Evolutionary conservation across 2,888 invertebrate genomes (phyloP).

Genomic region (Tyria jacobaeae): DNA sequence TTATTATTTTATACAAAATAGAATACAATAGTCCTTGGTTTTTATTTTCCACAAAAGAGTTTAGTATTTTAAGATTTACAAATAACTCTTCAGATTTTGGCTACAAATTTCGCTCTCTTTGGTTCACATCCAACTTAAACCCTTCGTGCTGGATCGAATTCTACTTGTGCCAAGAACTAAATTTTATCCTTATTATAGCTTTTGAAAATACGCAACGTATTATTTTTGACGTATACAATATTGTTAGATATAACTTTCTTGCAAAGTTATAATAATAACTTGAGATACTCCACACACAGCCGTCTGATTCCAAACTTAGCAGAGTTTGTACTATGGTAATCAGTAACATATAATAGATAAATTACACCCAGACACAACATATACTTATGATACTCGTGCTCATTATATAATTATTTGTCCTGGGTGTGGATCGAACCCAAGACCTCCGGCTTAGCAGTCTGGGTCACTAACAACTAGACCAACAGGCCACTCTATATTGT

Average conservation of each 20-base stretch:
- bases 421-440: no score
- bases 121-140: constrained; percentile 37
- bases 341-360: no score
- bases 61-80: constrained; percentile 5
- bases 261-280: background rate
- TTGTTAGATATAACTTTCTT: background rate
- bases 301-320: no score
- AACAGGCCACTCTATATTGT: no score
- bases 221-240: background rate
- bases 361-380: no score
- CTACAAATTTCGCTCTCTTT: constrained; percentile 25
- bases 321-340: no score
- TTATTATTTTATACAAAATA: constrained; percentile 24
- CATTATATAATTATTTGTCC: no score
- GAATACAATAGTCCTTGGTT: background rate
- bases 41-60: background rate
- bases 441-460: no score
- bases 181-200: constrained; percentile 27
- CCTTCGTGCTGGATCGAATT: constrained; percentile 27
- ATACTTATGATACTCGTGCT: no score
- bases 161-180: constrained; percentile 29
- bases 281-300: no score
- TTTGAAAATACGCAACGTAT: background rate
- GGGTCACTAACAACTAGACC: no score
- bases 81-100: constrained; percentile 21